Evolutionary conservation across 2,797 vertebrate genomes (phyloP).

Genomic region (Pantherophis alleghaniensis): DNA sequence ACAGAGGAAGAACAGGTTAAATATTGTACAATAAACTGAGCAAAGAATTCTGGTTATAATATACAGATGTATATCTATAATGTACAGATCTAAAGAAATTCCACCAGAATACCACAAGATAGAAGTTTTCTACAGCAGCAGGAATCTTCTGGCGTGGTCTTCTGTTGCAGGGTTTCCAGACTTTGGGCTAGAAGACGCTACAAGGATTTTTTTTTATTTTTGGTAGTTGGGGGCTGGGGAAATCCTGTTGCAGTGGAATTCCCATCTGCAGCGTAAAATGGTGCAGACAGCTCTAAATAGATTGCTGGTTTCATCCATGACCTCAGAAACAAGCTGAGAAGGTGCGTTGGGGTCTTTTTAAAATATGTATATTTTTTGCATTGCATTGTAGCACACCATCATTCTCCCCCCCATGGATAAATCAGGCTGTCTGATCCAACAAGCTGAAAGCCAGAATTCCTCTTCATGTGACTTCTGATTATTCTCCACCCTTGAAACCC

Average conservation of each 20-base stretch:
- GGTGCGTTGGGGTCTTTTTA: background rate
- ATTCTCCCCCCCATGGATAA: background rate
- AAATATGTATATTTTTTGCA: background rate
- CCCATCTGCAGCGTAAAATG: background rate
- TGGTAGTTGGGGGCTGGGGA: background rate
- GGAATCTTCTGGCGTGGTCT: background rate
- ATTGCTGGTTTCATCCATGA: background rate
- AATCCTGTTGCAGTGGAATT: background rate
- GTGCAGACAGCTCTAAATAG: background rate
- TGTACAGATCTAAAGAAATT: background rate
- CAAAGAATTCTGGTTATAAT: background rate
- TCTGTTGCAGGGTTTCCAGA: background rate
- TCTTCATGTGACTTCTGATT: conserved; percentile 65
- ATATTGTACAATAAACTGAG: background rate
- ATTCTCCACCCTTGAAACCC: conserved; percentile 74
- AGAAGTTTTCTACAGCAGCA: background rate
- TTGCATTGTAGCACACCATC: background rate
- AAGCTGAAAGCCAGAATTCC: conserved; percentile 70
- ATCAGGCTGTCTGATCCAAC: conserved; percentile 73
- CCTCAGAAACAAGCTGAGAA: background rate
- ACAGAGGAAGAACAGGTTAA: background rate
- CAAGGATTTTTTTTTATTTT: background rate
- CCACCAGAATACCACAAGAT: background rate
- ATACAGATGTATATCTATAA: background rate
- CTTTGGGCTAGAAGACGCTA: background rate